phyloP scores from a whole-genome alignment of 2,797 vertebrate genomes.

The Betta splendens region DNA sequence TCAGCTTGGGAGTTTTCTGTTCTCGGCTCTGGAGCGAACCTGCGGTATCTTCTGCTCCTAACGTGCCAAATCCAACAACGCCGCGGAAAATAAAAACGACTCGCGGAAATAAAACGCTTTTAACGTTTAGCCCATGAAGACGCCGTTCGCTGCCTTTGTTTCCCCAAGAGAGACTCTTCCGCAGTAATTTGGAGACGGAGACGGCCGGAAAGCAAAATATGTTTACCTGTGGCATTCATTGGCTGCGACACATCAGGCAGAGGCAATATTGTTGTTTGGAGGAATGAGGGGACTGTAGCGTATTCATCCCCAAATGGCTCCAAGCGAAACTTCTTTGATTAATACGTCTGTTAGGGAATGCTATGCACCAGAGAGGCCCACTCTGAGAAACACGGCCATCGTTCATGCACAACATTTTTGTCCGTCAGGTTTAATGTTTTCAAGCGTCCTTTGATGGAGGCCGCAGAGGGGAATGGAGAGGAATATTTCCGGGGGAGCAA shows the following conservation, averaged over 20 bases:
- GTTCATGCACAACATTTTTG: constrained; percentile 56
- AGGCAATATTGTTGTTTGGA: constrained; percentile 43
- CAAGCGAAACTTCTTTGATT: constrained; percentile 67
- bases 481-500: constrained; percentile 38
- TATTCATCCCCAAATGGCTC: constrained; percentile 67
- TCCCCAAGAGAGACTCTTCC: constrained; percentile 44
- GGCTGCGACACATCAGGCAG: constrained; percentile 52
- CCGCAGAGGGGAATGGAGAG: constrained; percentile 41
- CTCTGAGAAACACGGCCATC: constrained; percentile 60
- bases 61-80: constrained; percentile 52
- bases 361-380: constrained; percentile 51
- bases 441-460: constrained; percentile 42
- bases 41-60: constrained; percentile 28
- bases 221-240: constrained; percentile 53
- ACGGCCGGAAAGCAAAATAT: constrained; percentile 42
- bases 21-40: constrained; percentile 45
- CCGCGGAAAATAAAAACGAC: constrained; percentile 4
- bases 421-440: constrained; percentile 64
- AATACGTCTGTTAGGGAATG: constrained; percentile 65
- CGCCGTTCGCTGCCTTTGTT: constrained; percentile 42
- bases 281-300: constrained; percentile 48
- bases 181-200: constrained; percentile 51
- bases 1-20: constrained; percentile 53
- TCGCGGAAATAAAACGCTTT: constrained; percentile 25
- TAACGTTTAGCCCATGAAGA: constrained; percentile 18